Base-by-base conservation (phyloP, 2,888 invertebrate genomes). In the Amitus sp. region DNA sequence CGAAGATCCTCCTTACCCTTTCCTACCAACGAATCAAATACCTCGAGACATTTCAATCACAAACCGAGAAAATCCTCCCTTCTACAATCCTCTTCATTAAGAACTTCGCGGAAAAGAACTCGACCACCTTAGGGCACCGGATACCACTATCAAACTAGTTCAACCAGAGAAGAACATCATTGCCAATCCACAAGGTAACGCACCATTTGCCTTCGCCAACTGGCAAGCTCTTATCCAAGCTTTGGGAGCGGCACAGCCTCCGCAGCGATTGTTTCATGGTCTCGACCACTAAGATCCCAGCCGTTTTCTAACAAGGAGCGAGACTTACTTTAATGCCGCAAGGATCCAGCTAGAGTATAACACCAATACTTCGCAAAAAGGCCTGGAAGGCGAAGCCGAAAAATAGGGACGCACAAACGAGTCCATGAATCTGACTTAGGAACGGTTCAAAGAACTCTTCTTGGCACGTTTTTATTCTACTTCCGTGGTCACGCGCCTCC, bases 261-360 rank as follows among this genome's bases (percentile, higher is more conserved):
- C n/a, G 3, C 53, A 53, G 23, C 52, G 30, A 1, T 34, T 10
- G 2, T 47, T 46, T 10, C 43, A 42, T 9, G 49, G 60, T 1
- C 3, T 34, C 1, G 60, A 60, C 13, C 20, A 55, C n/a, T 53
- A 54, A 42, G 23, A 60, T 12, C 60, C 54, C 1, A n/a, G 10
- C 6, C 6, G 30, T 1, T 60, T 60, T 15, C 2, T 60, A 2
- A 5, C n/a, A 1, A 19, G 37, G 2, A 46, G 50, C 18, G 7
- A 40, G 1, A 27, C 40, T 15, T 47, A 48, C 12, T 60, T 40
- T 18, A 6, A 12, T 0, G 10, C 10, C 2, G 1, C 18, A 12
- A 34, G 20, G 5, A 6, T 47, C 4, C n/a, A 40, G 1, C 19
- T 18, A 9, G 7, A 6, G 7, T 40, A 50, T 6, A 6, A 19